A percentile compares a stretch with the other conserved stretches of the same genome.
These are phyloP conservation scores for Dendrocincla fuliginosa DNA, from an alignment of 2,797 vertebrate species.

Conservation along the genomic window DNA sequence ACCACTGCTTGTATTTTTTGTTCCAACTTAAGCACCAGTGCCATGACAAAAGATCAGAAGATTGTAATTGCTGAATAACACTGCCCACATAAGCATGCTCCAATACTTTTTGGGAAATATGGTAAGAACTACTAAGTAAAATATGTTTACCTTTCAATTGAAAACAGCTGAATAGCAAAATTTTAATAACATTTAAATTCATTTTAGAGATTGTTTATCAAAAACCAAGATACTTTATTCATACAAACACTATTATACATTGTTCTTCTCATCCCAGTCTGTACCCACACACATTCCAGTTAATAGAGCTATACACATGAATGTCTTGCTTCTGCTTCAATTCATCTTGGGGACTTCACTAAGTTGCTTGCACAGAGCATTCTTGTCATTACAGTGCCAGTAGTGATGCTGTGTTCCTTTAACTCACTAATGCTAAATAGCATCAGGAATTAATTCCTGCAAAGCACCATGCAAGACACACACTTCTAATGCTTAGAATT, in stretches of 20 bases:
- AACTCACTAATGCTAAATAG: not conserved
- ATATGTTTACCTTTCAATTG: not conserved
- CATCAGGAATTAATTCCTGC: not conserved
- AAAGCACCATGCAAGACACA: not conserved
- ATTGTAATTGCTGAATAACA: not conserved
- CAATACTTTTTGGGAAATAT: not conserved
- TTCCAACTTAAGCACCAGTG: not conserved
- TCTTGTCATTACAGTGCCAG: not conserved
- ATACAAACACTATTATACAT: not conserved
- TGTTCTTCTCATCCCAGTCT: not conserved
- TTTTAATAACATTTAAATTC: not conserved
- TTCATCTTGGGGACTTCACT: not conserved
- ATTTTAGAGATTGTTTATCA: not conserved
- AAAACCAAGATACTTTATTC: not conserved
- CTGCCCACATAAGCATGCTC: rapidly evolving
- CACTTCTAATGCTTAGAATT: not conserved
- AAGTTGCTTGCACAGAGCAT: not conserved
- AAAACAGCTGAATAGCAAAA: not conserved
- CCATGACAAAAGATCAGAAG: not conserved
- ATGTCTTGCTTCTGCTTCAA: not conserved
- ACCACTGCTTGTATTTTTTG: not conserved
- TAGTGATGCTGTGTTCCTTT: not conserved
- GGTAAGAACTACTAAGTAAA: not conserved
- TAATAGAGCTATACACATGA: not conserved
- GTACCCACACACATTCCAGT: not conserved